Conservation (phyloP, 2,113 vertebrate species). For the Neotragus pygmaeus region DNA sequence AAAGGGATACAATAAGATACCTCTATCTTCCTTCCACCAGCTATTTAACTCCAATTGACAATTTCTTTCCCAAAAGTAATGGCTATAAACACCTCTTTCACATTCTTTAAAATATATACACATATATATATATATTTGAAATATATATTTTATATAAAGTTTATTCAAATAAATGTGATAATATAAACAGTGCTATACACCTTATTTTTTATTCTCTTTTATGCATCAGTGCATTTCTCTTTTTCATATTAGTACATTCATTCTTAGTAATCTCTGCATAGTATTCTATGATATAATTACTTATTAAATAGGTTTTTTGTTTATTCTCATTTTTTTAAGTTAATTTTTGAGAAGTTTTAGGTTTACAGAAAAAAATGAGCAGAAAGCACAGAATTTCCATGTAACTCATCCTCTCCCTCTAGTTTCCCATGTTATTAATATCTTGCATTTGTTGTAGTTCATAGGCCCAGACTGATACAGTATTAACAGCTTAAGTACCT, state of each 20-base stretch:
- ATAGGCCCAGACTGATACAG: neutral
- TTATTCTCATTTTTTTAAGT: neutral
- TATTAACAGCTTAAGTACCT: neutral
- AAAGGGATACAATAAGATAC: neutral
- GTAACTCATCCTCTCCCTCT: neutral
- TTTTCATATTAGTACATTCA: neutral
- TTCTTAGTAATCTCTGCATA: neutral
- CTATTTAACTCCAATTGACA: neutral
- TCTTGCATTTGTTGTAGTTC: neutral
- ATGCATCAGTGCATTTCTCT: neutral
- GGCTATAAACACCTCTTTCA: neutral
- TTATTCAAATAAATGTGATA: neutral
- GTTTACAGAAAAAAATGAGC: neutral
- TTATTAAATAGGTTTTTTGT: neutral
- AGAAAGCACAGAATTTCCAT: neutral
- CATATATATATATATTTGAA: neutral
- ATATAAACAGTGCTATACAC: neutral
- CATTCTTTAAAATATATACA: neutral
- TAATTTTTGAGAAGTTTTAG: neutral
- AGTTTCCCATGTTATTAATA: neutral
- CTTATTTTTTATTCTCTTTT: neutral
- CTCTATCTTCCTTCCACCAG: neutral
- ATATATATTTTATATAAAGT: neutral
- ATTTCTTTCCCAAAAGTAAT: neutral
- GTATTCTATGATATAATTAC: neutral